Base-by-base conservation (phyloP, 1,140 invertebrate species). In the Amyelois transitella region DNA sequence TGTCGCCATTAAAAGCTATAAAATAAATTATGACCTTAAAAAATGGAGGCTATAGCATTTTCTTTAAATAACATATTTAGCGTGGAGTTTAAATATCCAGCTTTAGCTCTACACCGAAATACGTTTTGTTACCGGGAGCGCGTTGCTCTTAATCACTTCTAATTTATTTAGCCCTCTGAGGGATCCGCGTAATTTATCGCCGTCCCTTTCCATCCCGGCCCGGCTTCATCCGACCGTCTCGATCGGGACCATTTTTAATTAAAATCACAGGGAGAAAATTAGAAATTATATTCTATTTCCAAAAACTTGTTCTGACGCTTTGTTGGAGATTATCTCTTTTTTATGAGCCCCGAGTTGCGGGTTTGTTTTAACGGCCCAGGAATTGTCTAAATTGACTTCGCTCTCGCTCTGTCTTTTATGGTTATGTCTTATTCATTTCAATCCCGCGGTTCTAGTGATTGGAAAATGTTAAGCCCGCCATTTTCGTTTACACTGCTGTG, bases 261-360 rank as follows among this genome's bases (percentile, higher is more conserved):
- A 88, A 88, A 86, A 88, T 81, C 81, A 78, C 76, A 75, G 76
- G 58, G 81, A 86, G 82, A 88, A 83, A 86, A 88, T 88, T 85
- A 88, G 85, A 86, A 88, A 88, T 88, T 88, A 88, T 88, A 88
- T 88, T 88, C 85, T 88, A 88, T 88, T 88, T 88, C 80, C 81
- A 77, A 81, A 85, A 86, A 86, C 81, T 88, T 85, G 84, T 74
- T 80, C 81, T 79, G 78, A 79, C 81, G 85, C 69, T 86, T 86
- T 85, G 85, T 80, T 58, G 74, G 77, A 80, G 83, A 86, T 88
- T 84, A 88, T 84, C 75, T 84, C 61, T 80, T 86, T 86, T 88
- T 88, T 88, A 88, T 85, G 80, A 82, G 82, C 72, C 82, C 81
- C 85, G 24, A 72, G 77, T 70, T 80, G 82, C 69, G 72, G 67